Base-by-base conservation (phyloP, 2,113 vertebrate genomes). In the Dryoscopus gambensis region DNA sequence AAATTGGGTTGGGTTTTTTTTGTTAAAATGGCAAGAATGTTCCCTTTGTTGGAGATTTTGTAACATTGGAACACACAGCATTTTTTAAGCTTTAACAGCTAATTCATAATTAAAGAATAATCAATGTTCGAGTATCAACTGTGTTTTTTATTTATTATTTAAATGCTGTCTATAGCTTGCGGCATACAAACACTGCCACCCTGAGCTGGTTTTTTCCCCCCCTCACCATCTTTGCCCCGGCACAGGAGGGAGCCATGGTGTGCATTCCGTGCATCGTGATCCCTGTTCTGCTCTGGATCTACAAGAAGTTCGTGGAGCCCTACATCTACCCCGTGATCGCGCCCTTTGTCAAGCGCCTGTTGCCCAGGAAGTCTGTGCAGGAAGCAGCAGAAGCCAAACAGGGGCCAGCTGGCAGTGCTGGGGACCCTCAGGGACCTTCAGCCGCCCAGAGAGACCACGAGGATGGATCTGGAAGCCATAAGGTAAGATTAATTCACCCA, bases 181-280 rank as follows among this genome's bases (percentile, higher is more conserved):
- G 8, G 12, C 31, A 5, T 2, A 5, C 12, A 10, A 25, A 23
- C 3, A 1, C 42, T 31, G 3, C 70, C 7, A 30, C 27, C 35
- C 13, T 46, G 6, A 73, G 11, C 12, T 35, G 47, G 39, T 40
- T 40, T 6, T 30, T 60, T 6, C 2, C 4, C 3, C 10, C 19
- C 15, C 11, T 67, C 39, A 33, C 5, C 73, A 80, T 60, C 55
- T 49, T 57, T n/a, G 40, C 46, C 5, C 4, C 47, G 6, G 20
- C 27, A 3, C 25, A 55, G 49, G 75, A 83, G n/a, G 74, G 50
- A 74, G 93, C 89, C 71, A 99, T 99, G 99, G 99, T 99, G 96
- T 99, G 99, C 98, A 99, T 99, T 92, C 99, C 99, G 13, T 99
- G 99, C 70, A 99, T 99, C 17, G 99, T 99, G 95, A 99, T 99